Evolutionary conservation across 2,888 invertebrate genomes (phyloP).

Genomic region (Lamellibrachia columna): DNA sequence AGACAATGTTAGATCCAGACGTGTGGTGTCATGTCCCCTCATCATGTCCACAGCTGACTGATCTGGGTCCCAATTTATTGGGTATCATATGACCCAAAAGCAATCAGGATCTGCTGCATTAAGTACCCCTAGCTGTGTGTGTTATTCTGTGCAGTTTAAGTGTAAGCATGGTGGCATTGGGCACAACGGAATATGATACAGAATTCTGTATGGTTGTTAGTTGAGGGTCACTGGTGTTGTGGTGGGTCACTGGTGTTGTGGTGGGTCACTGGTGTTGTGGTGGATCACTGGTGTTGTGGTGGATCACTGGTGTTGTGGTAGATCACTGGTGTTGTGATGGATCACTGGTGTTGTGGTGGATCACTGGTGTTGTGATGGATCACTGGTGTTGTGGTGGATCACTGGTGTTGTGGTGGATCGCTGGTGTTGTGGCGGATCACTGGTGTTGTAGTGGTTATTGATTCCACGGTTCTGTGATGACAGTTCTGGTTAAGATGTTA

Average conservation of each 20-base stretch:
- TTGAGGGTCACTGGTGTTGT: background rate
- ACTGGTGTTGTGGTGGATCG: too few species aligned
- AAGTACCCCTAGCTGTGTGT: background rate
- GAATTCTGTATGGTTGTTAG: background rate
- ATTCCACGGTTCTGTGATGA: background rate
- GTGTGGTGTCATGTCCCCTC: background rate
- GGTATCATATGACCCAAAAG: background rate
- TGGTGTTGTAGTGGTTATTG: too few species aligned
- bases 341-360: too few species aligned
- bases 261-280: too few species aligned
- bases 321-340: too few species aligned
- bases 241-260: too few species aligned
- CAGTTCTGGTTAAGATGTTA: background rate
- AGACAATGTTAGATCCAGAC: background rate
- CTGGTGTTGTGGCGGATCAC: too few species aligned
- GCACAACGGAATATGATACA: background rate
- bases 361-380: too few species aligned
- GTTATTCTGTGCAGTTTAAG: background rate
- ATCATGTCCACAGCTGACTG: background rate
- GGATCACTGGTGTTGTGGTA: too few species aligned
- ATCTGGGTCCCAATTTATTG: background rate
- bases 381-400: too few species aligned
- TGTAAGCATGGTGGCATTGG: background rate
- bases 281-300: too few species aligned
- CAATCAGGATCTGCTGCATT: background rate